Evolutionary conservation across 1,140 invertebrate genomes (phyloP).

Genomic region (Zaprionus camerounensis): DNA sequence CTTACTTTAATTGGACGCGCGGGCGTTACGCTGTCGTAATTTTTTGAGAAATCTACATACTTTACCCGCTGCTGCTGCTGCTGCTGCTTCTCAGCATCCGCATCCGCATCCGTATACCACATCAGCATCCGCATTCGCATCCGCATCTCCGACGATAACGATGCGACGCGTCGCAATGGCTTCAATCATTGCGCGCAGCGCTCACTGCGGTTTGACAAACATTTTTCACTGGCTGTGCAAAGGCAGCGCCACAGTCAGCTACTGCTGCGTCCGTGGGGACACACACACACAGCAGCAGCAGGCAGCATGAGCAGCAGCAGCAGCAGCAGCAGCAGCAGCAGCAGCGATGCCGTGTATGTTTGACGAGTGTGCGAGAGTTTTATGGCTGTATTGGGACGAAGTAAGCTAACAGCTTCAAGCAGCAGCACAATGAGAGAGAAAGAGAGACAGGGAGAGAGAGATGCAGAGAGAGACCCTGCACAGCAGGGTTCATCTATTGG

Average conservation of each 20-base stretch:
- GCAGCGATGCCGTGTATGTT: conserved; percentile 64
- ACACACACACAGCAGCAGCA: conserved; percentile 17
- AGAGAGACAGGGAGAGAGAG: background rate
- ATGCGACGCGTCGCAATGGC: conserved; percentile 70
- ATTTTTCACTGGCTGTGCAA: conserved; percentile 78
- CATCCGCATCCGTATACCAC: conserved; percentile 34
- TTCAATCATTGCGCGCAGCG: conserved; percentile 78
- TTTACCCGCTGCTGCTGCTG: conserved; percentile 25
- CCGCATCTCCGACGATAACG: conserved; percentile 49
- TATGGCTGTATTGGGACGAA: conserved; percentile 73
- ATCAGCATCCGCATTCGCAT: conserved; percentile 37
- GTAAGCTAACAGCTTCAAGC: conserved; percentile 37
- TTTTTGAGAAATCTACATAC: conserved; percentile 75
- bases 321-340: conserved; percentile 10
- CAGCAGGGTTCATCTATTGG: background rate
- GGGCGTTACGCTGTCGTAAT: conserved; percentile 72
- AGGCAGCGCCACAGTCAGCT: conserved; percentile 37
- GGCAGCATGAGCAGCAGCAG: background rate
- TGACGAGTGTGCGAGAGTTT: conserved; percentile 80
- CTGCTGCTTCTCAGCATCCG: conserved; percentile 10
- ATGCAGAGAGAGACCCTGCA: background rate
- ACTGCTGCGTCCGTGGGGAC: background rate
- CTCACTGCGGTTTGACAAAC: conserved; percentile 80
- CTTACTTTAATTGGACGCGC: conserved; percentile 78
- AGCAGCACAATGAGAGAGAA: conserved; percentile 7